These are phyloP conservation scores for Sphaeridia pumilis DNA, from an alignment of 2,888 invertebrate genomes.

Conservation along the genomic window DNA sequence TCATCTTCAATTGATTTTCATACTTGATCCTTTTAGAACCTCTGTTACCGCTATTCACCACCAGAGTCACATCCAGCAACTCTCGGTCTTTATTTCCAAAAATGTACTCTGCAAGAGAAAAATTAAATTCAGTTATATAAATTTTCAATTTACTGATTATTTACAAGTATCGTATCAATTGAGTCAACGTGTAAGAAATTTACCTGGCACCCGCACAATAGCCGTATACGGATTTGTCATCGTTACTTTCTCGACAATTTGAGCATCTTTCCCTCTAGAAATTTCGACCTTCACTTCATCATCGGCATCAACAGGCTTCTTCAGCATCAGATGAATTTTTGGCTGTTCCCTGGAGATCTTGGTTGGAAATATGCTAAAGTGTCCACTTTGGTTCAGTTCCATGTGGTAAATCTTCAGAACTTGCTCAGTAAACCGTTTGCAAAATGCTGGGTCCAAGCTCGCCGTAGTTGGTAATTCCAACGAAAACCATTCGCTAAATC, in stretches of 20 bases:
- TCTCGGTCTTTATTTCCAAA: slow-evolving; percentile 19
- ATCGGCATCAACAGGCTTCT: slow-evolving; percentile 23
- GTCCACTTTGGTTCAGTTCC: slow-evolving; percentile 27
- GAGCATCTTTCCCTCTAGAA: slow-evolving; percentile 20
- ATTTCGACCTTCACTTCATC: slow-evolving; percentile 28
- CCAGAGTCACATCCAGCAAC: slow-evolving; percentile 29
- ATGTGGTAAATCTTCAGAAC: slow-evolving; percentile 33
- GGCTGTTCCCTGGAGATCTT: slow-evolving; percentile 33
- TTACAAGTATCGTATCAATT: background rate
- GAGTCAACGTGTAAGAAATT: background rate
- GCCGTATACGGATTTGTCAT: slow-evolving; percentile 30
- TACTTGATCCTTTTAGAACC: slow-evolving; percentile 33
- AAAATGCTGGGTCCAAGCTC: slow-evolving; percentile 31
- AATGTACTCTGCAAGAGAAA: slow-evolving; percentile 20
- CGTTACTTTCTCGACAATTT: slow-evolving; percentile 14
- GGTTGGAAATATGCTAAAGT: slow-evolving; percentile 34
- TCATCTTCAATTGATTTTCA: slow-evolving; percentile 16
- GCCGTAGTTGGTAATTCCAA: slow-evolving; percentile 28
- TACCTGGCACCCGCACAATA: slow-evolving; percentile 32
- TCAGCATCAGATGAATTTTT: slow-evolving; percentile 29
- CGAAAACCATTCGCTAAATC: slow-evolving; percentile 33
- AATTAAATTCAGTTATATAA: background rate
- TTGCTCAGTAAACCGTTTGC: slow-evolving; percentile 33
- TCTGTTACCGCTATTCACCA: slow-evolving; percentile 26
- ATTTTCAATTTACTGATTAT: background rate